Percentiles rank a stretch among this genome's conserved stretches.
phyloP scores from a whole-genome alignment of 2,797 vertebrate genomes.

The Onychomys torridus region DNA sequence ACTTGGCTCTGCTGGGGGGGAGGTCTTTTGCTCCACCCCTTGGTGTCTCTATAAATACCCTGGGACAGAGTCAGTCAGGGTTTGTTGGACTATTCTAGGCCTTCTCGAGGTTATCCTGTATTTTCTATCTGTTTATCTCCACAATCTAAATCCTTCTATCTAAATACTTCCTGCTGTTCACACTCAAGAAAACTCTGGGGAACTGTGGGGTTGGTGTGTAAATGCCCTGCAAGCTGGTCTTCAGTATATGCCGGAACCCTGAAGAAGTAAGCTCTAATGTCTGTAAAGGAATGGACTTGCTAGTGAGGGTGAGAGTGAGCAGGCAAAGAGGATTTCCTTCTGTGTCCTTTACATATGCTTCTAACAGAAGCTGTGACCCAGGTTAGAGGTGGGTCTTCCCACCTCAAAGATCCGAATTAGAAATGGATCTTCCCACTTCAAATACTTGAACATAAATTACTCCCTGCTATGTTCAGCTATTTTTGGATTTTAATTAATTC shows the following conservation, averaged over 20 bases:
- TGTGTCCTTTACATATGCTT: not conserved
- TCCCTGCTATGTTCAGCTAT: not conserved
- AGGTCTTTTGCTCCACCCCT: too few species aligned
- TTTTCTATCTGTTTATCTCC: too few species aligned
- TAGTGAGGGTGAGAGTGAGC: not conserved
- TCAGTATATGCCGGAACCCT: not conserved
- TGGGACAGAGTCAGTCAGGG: too few species aligned
- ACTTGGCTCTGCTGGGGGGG: too few species aligned
- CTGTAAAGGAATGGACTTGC: not conserved
- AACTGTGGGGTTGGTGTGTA: too few species aligned
- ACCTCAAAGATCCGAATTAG: not conserved
- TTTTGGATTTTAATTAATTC: not conserved
- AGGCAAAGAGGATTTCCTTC: not conserved
- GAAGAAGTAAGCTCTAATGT: not conserved
- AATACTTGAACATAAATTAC: not conserved
- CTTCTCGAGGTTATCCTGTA: too few species aligned
- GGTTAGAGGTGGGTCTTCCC: not conserved
- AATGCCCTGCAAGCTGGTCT: not conserved
- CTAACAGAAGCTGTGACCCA: not conserved
- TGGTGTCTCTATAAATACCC: too few species aligned
- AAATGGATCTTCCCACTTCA: not conserved
- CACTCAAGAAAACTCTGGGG: too few species aligned
- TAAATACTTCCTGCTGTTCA: too few species aligned
- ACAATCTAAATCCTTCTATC: too few species aligned
- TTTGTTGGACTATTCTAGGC: too few species aligned